Percentiles rank a stretch among this genome's conserved stretches.
phyloP scores from a whole-genome alignment of 2,888 invertebrate genomes.

The Rutpela maculata region DNA sequence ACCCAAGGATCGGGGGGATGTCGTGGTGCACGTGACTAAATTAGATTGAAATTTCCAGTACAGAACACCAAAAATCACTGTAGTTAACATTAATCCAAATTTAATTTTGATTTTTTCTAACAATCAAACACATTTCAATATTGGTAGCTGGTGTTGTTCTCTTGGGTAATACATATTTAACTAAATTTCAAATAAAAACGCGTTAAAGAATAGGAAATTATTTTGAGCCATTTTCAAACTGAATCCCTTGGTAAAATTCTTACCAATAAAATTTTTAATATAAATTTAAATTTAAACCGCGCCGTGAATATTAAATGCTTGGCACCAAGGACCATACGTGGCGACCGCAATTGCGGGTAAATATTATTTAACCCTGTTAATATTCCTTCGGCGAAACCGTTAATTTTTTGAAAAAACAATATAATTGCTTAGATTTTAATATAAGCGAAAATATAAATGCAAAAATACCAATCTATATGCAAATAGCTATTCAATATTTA shows the following conservation, averaged over 20 bases:
- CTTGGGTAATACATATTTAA: too few species aligned
- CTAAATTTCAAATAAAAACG: too few species aligned
- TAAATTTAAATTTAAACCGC: neutral
- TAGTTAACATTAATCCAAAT: too few species aligned
- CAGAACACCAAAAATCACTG: too few species aligned
- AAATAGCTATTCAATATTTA: constrained; percentile 67
- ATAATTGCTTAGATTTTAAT: constrained; percentile 59
- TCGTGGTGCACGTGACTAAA: too few species aligned
- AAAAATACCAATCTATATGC: constrained; percentile 69
- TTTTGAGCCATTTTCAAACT: neutral
- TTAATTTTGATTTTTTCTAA: too few species aligned
- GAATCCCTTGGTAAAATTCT: neutral
- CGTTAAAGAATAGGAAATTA: too few species aligned
- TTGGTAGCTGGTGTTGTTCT: too few species aligned
- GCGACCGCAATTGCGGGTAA: neutral
- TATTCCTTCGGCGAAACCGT: neutral
- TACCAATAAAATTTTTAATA: neutral
- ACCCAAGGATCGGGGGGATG: too few species aligned
- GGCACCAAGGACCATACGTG: neutral
- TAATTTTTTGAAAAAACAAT: constrained; percentile 42
- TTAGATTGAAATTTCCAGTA: too few species aligned
- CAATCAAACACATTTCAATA: too few species aligned
- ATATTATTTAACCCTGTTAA: neutral
- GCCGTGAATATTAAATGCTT: neutral
- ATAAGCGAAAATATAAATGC: constrained; percentile 61